phyloP scores from a whole-genome alignment of 1,140 invertebrate species.

The Rhizoglyphus robini region DNA sequence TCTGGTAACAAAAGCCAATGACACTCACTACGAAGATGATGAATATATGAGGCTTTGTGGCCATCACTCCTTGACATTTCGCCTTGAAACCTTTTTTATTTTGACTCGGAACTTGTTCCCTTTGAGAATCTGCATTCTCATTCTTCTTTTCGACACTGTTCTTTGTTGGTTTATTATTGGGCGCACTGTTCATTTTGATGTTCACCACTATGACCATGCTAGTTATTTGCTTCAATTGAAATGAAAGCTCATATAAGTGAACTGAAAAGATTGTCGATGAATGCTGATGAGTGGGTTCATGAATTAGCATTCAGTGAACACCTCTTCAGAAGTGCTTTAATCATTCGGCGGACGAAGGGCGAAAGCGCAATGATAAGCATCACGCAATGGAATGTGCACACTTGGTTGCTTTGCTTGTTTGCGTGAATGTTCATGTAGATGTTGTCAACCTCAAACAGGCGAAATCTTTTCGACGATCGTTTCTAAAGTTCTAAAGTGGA shows the following conservation, averaged over 20 bases:
- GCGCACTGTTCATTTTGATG: neutral
- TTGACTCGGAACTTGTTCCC: neutral
- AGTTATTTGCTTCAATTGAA: neutral
- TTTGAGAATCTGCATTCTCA: neutral
- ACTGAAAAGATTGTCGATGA: too few species aligned
- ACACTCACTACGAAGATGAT: slow-evolving; percentile 16
- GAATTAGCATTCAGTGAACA: too few species aligned
- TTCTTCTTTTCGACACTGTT: neutral
- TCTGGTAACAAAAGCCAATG: slow-evolving; percentile 17
- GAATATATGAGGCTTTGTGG: slow-evolving; percentile 3
- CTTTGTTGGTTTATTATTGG: neutral
- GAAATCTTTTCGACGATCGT: too few species aligned
- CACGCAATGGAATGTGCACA: too few species aligned
- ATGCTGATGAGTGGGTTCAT: too few species aligned
- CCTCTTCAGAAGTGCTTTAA: too few species aligned
- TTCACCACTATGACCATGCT: neutral
- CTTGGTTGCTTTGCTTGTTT: too few species aligned
- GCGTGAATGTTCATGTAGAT: too few species aligned
- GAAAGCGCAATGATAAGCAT: too few species aligned
- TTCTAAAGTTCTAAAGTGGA: too few species aligned
- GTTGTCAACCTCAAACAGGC: too few species aligned
- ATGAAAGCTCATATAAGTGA: neutral
- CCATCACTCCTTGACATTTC: neutral
- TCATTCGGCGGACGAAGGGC: too few species aligned
- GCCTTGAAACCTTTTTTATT: neutral